Percentiles rank a stretch among this genome's conserved stretches.
Evolutionary conservation across 2,888 invertebrate species (phyloP).

Genomic region (Augochlorella aurata): DNA sequence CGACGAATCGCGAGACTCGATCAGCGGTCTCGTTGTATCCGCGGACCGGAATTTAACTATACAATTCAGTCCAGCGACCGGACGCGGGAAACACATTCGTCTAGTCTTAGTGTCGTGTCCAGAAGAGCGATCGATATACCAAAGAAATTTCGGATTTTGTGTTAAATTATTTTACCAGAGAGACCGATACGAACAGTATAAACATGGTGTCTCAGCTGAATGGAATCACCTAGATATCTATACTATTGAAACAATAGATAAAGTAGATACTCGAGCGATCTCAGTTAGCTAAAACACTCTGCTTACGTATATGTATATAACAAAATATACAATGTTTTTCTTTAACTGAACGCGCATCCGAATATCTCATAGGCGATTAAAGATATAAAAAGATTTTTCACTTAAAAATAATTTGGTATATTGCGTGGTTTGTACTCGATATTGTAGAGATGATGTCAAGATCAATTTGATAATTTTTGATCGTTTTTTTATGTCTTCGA

Average conservation of each 20-base stretch:
- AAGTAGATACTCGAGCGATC: neutral
- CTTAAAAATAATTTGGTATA: neutral
- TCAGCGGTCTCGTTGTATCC: slow-evolving; percentile 43
- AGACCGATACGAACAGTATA: slow-evolving; percentile 15
- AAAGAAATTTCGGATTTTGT: slow-evolving; percentile 65
- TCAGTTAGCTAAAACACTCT: neutral
- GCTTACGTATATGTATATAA: neutral
- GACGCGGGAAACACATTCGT: slow-evolving; percentile 66
- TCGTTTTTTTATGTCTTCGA: neutral
- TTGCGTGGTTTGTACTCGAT: neutral
- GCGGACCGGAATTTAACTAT: slow-evolving; percentile 30
- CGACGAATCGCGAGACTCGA: slow-evolving; percentile 38
- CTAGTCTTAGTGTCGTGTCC: slow-evolving; percentile 70
- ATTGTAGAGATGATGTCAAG: neutral
- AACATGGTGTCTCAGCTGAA: neutral
- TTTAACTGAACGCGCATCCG: neutral
- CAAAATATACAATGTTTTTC: neutral
- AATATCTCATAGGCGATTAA: neutral
- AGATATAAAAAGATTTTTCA: neutral
- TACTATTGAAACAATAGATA: neutral
- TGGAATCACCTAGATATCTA: neutral
- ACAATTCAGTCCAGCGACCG: slow-evolving; percentile 28
- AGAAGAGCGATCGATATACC: slow-evolving; percentile 64
- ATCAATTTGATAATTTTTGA: neutral
- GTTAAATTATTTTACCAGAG: slow-evolving; percentile 51